These are phyloP conservation scores for Patella caerulea DNA, from an alignment of 2,888 invertebrate genomes.

Conservation along the genomic window DNA sequence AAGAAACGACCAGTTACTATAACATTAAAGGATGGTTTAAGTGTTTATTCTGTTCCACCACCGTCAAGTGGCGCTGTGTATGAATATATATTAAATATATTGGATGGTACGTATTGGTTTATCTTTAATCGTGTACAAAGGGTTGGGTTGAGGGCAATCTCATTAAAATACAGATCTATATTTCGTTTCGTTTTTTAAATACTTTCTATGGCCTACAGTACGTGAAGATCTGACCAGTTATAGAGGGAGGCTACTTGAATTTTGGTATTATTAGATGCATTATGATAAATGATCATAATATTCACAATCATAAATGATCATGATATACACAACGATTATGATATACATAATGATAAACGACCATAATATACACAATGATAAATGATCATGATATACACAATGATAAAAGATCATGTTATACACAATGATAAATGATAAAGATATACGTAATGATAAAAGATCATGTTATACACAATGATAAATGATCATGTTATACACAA, in stretches of 20 bases:
- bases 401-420: too few relatives aligned
- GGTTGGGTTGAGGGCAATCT: too few relatives aligned
- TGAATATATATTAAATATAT: conserved; percentile 58
- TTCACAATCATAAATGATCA: neutral
- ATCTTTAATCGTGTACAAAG: too few relatives aligned
- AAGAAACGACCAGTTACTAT: conserved; percentile 42
- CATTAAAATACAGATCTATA: too few relatives aligned
- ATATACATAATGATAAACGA: neutral
- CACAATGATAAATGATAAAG: too few relatives aligned
- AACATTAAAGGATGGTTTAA: conserved; percentile 35
- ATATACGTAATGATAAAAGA: too few relatives aligned
- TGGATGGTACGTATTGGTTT: conserved; percentile 51
- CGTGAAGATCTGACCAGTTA: too few relatives aligned
- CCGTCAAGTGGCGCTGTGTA: conserved; percentile 60
- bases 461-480: neutral
- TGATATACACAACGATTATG: neutral
- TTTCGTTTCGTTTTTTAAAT: too few relatives aligned
- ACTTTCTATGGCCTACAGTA: too few relatives aligned
- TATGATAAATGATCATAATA: neutral
- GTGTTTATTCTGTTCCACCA: conserved; percentile 50
- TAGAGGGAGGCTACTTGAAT: neutral
- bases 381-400: too few relatives aligned
- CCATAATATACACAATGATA: too few relatives aligned
- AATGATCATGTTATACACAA: too few relatives aligned
- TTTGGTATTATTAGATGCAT: conserved; percentile 3